Evolutionary conservation across 2,113 vertebrate species (phyloP).

Genomic region (Ceyx margarethae): DNA sequence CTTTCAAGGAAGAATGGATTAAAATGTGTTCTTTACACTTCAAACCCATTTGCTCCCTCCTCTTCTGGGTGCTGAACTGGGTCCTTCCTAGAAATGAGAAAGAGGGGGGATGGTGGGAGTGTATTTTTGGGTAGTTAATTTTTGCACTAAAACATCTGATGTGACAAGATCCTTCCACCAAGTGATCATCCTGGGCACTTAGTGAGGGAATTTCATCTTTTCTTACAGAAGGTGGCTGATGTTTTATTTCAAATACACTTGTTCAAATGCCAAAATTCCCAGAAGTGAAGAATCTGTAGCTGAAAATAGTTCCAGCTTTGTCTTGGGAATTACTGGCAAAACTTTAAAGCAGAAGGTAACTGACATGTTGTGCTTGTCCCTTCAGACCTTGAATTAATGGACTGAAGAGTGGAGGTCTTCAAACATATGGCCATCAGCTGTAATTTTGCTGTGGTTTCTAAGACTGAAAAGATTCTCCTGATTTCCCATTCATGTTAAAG

Average conservation of each 20-base stretch:
- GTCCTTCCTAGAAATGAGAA: neutral
- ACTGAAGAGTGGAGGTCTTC: neutral
- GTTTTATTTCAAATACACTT: constrained; percentile 10
- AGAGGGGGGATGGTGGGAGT: neutral
- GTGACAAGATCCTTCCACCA: neutral
- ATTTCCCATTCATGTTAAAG: neutral
- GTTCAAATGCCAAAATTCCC: neutral
- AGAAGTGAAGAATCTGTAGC: neutral
- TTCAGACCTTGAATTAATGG: neutral
- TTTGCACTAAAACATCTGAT: neutral
- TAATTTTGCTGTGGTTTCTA: neutral
- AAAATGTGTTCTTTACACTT: constrained; percentile 38
- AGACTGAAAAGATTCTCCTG: neutral
- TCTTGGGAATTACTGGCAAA: neutral
- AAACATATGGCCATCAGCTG: neutral
- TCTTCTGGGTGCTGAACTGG: constrained; percentile 4
- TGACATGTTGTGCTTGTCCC: neutral
- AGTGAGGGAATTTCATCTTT: neutral
- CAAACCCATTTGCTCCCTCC: neutral
- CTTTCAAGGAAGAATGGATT: constrained; percentile 36
- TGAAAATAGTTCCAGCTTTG: neutral
- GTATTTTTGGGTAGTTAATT: neutral
- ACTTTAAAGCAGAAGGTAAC: neutral
- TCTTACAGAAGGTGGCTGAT: neutral
- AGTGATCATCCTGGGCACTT: neutral